These are phyloP conservation scores for Molossus molossus DNA, from an alignment of 2,797 vertebrate genomes.

Conservation along the genomic window DNA sequence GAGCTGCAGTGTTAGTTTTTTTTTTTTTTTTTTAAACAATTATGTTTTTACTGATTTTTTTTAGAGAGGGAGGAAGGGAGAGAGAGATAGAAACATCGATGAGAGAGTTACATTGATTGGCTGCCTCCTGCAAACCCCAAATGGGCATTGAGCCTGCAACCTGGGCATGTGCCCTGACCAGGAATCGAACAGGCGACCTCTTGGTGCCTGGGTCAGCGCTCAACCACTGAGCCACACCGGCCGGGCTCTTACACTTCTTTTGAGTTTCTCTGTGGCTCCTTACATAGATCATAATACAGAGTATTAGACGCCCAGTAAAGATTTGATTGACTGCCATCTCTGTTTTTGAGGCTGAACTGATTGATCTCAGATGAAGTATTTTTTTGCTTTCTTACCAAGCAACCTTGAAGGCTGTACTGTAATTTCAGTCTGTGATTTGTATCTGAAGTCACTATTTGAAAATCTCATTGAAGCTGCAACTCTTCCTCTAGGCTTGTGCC, in stretches of 20 bases:
- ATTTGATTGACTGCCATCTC: neutral
- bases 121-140: too few species aligned
- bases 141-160: too few species aligned
- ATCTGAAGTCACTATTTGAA: neutral
- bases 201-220: too few species aligned
- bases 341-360: constrained; percentile 43
- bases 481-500: neutral
- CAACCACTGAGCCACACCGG: too few species aligned
- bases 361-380: neutral
- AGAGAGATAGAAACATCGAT: too few species aligned
- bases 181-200: too few species aligned
- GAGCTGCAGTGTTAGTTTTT: neutral
- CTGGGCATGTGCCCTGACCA: too few species aligned
- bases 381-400: neutral
- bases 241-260: neutral
- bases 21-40: too few species aligned
- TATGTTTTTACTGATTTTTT: too few species aligned
- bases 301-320: neutral
- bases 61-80: too few species aligned
- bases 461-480: neutral
- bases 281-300: neutral
- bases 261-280: neutral
- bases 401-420: neutral
- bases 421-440: constrained; percentile 24
- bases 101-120: too few species aligned